Conservation (phyloP, 2,797 vertebrate species). For the Lindbergichthys nudifrons region DNA sequence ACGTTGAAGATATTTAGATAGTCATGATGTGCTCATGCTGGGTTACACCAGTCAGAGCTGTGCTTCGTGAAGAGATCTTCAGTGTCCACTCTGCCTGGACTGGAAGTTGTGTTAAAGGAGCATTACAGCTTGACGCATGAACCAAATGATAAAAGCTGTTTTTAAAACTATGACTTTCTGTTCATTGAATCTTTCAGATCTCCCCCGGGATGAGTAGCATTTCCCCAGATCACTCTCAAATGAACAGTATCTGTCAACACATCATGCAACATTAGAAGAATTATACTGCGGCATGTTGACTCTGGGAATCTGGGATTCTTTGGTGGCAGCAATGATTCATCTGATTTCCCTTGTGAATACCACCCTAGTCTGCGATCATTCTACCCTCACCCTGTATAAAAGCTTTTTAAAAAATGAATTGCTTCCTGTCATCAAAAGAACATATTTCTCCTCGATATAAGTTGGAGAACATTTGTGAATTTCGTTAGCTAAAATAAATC, state of each 20-base stretch:
- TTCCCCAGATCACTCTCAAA: slow-evolving; percentile 68
- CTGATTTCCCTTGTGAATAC: slow-evolving; percentile 67
- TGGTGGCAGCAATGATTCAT: slow-evolving; percentile 74
- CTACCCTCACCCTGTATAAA: slow-evolving; percentile 41
- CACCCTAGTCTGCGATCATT: slow-evolving; percentile 53
- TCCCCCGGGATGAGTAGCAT: slow-evolving; percentile 49
- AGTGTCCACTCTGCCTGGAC: slow-evolving; percentile 48
- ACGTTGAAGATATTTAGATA: neutral
- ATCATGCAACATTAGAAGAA: slow-evolving; percentile 73
- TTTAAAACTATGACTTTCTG: slow-evolving; percentile 59
- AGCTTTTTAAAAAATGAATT: slow-evolving; percentile 36
- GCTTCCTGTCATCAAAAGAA: slow-evolving; percentile 34
- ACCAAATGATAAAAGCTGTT: slow-evolving; percentile 62
- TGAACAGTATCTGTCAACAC: slow-evolving; percentile 75
- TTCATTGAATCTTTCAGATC: slow-evolving; percentile 54
- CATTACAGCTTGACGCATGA: slow-evolving; percentile 53
- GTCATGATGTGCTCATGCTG: slow-evolving; percentile 9
- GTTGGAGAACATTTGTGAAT: slow-evolving; percentile 19
- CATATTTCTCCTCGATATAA: slow-evolving; percentile 22
- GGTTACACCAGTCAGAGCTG: slow-evolving; percentile 23
- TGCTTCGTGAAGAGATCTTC: slow-evolving; percentile 59
- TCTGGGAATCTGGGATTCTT: slow-evolving; percentile 65
- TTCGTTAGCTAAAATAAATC: slow-evolving; percentile 25
- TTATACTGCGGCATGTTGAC: slow-evolving; percentile 71
- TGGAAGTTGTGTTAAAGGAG: slow-evolving; percentile 37